Base-by-base conservation (phyloP, 2,888 invertebrate genomes). In the Agelastica alni region DNA sequence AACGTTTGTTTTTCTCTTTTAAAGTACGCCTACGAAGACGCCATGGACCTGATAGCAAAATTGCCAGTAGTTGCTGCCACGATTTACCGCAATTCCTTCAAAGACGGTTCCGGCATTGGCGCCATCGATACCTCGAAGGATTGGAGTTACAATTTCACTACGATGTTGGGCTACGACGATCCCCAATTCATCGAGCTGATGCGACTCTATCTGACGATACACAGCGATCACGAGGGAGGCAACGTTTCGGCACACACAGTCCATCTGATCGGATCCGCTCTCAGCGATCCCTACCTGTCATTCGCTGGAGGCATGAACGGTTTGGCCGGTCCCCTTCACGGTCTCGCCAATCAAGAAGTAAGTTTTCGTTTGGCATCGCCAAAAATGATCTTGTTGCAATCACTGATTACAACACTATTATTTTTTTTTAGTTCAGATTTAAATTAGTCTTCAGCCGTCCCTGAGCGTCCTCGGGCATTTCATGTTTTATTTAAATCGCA, bases 201-300 rank as follows among this genome's bases (percentile, higher is more conserved):
- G 89, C 83, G 96, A 51, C 82, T 96, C 22, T 96, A 96, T 78
- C 85, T 96, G 62, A 93, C 94, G 55, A 94, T 96, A 69, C 95
- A 96, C 83, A 91, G 91, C 80, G 96, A 96, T 76, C 96, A 96
- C 79, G 96, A 96, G 78, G 95, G 96, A 64, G 96, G 96, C 66
- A 96, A 96, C 76, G 96, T 97, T 4, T 94, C 93, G 5, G 96
- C 96, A 2, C 96, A 96, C 78, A 90, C 96, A 0, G 89, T 90
- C 9, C 96, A 96, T 78, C 79, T 97, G 75, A 95, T 96, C 2
- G 96, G 92, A 28, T 95, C 95, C 0, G 96, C 96, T 1, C 81
- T 96, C 43, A 93, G 94, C 66, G 96, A 96, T 77, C 94, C 96
- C 9, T 96, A 94, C 79, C 83, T 97, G 4, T 90, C 93, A 6